A percentile compares a stretch with the other conserved stretches of the same genome.
Conservation (phyloP, 1,140 invertebrate species). For the Halesus radiatus region DNA sequence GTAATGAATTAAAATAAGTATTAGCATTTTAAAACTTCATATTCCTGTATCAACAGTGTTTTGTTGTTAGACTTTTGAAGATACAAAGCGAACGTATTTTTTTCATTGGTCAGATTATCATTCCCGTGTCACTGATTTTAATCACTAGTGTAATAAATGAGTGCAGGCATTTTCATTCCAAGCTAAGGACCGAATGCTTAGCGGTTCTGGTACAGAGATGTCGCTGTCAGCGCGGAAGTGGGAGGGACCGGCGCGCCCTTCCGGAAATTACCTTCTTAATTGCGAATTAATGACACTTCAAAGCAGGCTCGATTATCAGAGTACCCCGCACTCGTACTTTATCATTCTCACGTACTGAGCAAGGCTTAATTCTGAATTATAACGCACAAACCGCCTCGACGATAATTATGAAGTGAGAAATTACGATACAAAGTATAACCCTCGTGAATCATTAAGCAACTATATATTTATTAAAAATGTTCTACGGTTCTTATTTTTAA, state of each 20-base stretch:
- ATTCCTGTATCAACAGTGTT: too few species aligned
- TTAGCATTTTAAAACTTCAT: too few species aligned
- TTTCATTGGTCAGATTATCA: not conserved
- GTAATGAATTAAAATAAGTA: too few species aligned
- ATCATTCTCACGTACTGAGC: conserved; percentile 10
- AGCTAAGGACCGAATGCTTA: not conserved
- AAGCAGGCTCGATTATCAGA: conserved; percentile 24
- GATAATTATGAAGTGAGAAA: too few species aligned
- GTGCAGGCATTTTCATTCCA: conserved; percentile 19
- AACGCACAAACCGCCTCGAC: too few species aligned
- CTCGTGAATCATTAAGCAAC: not conserved
- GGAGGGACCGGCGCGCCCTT: conserved; percentile 32
- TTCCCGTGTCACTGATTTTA: conserved; percentile 11
- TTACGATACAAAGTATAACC: not conserved
- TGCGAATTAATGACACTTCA: conserved; percentile 47
- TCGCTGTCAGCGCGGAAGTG: conserved; percentile 38
- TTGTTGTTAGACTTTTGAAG: not conserved
- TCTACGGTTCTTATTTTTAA: too few species aligned
- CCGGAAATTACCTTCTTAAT: conserved; percentile 49
- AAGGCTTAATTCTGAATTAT: not conserved
- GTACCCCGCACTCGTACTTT: not conserved
- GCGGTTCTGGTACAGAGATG: conserved; percentile 31
- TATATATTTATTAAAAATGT: not conserved
- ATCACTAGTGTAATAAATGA: conserved; percentile 28
- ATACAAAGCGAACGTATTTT: not conserved